Evolutionary conservation across 2,888 invertebrate genomes (phyloP), one percentile per base, ranked within the genome.

Genomic region (Gnatocerus cornutus): DNA sequence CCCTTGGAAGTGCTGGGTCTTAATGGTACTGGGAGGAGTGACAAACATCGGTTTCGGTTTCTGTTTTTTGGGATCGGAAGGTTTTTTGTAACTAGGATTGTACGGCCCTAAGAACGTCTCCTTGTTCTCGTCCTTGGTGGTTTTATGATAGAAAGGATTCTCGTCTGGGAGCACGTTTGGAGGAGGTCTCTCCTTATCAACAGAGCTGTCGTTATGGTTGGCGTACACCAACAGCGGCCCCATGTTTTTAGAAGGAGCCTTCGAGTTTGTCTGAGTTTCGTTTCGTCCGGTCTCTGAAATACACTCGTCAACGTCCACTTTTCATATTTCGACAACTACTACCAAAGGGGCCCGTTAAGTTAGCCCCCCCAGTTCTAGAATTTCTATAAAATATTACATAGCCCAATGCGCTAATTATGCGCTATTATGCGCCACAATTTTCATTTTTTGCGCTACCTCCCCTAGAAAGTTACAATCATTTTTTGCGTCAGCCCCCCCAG

Each of bases 61-160:
- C 16, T 63, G 56, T 41, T 72, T 65, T 39, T 74, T 66, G 45
- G 62, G 67, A n/a, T 53, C 52, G n/a, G 53, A 62, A 21, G 21
- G 21, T 66, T 78, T 73, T 55, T 71, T 77, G 62, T 73, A 85
- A 68, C 85, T 82, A 8, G 87, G 86, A 81, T 81, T 86, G 73
- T 85, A 85, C 4, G 87, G 86, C 9, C 86, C 87, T 68, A 84
- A 81, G 75, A 85, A 85, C 1, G 84, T 79, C 14, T 74, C 64
- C 30, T 61, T 43, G 10, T 46, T 59, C 13, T 62, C 66, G 61
- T 74, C 62, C 66, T 63, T 75, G 46, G 33, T 48, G 12, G 30
- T 53, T 67, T 74, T 73, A 45, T 75, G 74, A 72, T 76, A 76
- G 64, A 77, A 81, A 3, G 79, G 80, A 73, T 81, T 81, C 68